Evolutionary conservation across 2,888 invertebrate genomes (phyloP), one percentile per base, ranked within the genome.

Genomic region (Ophioninae sp.): DNA sequence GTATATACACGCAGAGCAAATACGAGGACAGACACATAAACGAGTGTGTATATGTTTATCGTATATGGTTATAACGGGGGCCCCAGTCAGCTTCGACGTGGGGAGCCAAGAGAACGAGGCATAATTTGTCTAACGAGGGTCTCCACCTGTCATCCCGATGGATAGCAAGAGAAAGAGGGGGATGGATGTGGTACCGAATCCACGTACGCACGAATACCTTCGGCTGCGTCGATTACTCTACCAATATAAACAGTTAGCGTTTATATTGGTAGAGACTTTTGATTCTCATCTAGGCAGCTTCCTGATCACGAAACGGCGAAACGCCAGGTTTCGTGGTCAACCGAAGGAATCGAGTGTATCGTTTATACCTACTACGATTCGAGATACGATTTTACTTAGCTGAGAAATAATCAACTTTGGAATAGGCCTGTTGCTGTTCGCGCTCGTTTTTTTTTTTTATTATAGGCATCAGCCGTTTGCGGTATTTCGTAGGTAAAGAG

Each of bases 91-190:
- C 83, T 81, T 75, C 84, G 76, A 85, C 87, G 87, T 86, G 87
- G 85, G 81, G 84, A 84, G 82, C 86, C 83, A 85, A 85, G 82
- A 86, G 87, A 89, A 88, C 89, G 86, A 86, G 89, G 89, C 88
- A 91, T 92, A 91, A 91, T 92, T 92, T 91, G 91, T 92, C 91
- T 91, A 91, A 92, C 91, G 90, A 91, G 91, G 89, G 89, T 88
- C 87, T 88, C 88, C 89, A 89, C 91, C 91, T 91, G 91, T 91
- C 91, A 91, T 90, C 87, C 85, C 87, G 86, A 87, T 85, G 85
- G 85, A 87, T 85, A 50, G 50, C 13, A 17, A 50, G 50, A 50
- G 17, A 13, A 0, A 50, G 50, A 50, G 50, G 82, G 50, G 69
- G 79, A 85, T 84, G 85, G 82, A 87, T 86, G 85, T 74, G 80